These are phyloP conservation scores for Osmerus eperlanus DNA, from an alignment of 2,113 vertebrate species.

Conservation along the genomic window DNA sequence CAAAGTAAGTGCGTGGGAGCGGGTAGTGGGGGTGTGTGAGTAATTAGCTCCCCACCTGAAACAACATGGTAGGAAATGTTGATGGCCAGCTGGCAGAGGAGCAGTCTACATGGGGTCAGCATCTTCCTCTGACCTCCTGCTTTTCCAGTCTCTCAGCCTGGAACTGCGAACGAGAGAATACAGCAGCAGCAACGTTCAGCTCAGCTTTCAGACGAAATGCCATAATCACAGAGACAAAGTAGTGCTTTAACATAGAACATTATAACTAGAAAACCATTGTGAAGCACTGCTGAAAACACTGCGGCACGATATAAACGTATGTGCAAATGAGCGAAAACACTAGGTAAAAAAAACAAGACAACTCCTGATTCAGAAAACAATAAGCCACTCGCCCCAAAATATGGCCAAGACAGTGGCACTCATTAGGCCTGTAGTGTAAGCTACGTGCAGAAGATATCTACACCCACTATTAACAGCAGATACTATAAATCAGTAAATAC, in stretches of 20 bases:
- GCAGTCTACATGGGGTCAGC: constrained; percentile 45
- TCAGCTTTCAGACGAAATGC: background rate
- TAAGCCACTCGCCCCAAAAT: too few relatives aligned
- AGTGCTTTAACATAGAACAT: background rate
- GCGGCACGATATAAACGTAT: background rate
- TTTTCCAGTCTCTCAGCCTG: constrained; percentile 4
- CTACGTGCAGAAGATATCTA: too few relatives aligned
- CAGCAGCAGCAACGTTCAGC: background rate
- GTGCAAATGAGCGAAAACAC: too few relatives aligned
- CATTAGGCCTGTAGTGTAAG: too few relatives aligned
- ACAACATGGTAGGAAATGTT: constrained; percentile 46
- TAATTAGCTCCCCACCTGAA: constrained; percentile 34
- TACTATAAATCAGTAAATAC: too few relatives aligned
- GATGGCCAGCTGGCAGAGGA: constrained; percentile 62
- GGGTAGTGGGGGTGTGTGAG: background rate
- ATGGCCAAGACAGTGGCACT: too few relatives aligned
- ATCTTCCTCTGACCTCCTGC: constrained; percentile 37
- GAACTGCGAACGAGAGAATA: constrained; percentile 22
- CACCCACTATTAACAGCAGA: too few relatives aligned
- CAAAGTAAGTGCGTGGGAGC: background rate
- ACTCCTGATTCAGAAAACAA: too few relatives aligned
- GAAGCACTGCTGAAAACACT: background rate
- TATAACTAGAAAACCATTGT: background rate
- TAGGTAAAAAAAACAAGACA: too few relatives aligned
- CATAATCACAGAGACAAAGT: background rate